These are phyloP conservation scores for Psittacara wagleri DNA, from an alignment of 2,113 vertebrate species.

Conservation along the genomic window DNA sequence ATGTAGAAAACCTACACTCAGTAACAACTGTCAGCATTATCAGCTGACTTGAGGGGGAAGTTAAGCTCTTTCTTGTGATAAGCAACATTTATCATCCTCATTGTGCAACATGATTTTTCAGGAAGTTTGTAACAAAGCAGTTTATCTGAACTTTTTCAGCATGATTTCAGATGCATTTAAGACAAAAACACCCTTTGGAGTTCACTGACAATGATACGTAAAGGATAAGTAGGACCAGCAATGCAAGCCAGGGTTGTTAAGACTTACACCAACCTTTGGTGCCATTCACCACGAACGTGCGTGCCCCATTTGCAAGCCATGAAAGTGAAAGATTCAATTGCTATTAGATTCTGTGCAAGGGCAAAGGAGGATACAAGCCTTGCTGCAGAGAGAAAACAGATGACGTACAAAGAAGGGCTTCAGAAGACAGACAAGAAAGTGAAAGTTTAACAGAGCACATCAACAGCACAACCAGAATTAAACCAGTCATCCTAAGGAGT, in stretches of 20 bases:
- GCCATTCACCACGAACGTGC: background rate
- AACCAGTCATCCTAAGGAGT: background rate
- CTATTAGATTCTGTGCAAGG: background rate
- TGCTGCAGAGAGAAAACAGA: constrained; percentile 15
- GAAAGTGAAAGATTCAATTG: background rate
- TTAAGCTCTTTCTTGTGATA: background rate
- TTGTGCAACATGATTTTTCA: background rate
- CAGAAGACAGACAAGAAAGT: background rate
- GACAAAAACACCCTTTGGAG: background rate
- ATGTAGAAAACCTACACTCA: background rate
- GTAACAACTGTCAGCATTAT: background rate
- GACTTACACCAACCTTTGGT: background rate
- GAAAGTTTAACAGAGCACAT: background rate
- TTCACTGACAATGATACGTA: background rate
- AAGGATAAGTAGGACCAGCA: background rate
- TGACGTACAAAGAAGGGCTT: background rate
- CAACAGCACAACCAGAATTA: background rate
- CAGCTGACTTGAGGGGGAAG: background rate
- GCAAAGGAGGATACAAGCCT: background rate
- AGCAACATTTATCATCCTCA: background rate
- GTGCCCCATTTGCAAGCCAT: background rate
- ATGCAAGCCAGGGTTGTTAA: background rate
- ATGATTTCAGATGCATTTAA: background rate
- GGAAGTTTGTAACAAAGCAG: background rate
- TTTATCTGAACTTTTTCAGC: background rate